Conservation (phyloP, 2,113 vertebrate genomes). For the Ornithorhynchus anatinus region DNA sequence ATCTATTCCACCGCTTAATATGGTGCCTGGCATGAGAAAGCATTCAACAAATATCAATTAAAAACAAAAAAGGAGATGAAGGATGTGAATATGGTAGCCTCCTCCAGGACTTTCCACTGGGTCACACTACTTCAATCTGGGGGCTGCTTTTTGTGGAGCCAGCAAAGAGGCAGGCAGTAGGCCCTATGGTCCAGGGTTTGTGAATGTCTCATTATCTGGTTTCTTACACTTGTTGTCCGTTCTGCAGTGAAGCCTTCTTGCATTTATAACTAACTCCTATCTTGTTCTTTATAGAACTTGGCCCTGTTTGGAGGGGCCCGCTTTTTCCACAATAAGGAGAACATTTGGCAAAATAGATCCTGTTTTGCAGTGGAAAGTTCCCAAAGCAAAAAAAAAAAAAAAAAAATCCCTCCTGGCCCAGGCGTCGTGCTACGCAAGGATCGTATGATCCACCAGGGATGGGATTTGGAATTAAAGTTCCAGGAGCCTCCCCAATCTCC, state of each 20-base stretch:
- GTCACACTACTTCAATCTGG: too few species aligned
- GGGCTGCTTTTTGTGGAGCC: rapidly evolving
- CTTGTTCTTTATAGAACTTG: not conserved
- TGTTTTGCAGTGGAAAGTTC: slow-evolving; percentile 10
- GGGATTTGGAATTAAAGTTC: too few species aligned
- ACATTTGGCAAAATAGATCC: not conserved
- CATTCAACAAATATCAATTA: too few species aligned
- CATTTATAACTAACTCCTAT: not conserved
- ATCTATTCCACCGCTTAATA: too few species aligned
- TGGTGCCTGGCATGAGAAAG: too few species aligned
- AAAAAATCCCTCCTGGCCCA: not conserved
- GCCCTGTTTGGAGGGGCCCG: slow-evolving; percentile 21
- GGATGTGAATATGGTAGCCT: too few species aligned
- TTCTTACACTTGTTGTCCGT: too few species aligned
- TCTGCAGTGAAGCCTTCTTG: not conserved
- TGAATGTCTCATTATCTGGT: too few species aligned
- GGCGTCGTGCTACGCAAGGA: not conserved
- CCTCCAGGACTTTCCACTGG: too few species aligned
- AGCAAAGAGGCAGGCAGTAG: rapidly evolving
- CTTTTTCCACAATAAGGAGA: slow-evolving; percentile 31
- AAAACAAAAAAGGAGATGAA: too few species aligned
- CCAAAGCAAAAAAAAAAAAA: not conserved
- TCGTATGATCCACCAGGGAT: too few species aligned
- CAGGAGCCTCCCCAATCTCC: too few species aligned
- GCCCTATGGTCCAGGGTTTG: not conserved